Base-by-base conservation (phyloP, 2,888 invertebrate species). In the Schizaphis graminum region DNA sequence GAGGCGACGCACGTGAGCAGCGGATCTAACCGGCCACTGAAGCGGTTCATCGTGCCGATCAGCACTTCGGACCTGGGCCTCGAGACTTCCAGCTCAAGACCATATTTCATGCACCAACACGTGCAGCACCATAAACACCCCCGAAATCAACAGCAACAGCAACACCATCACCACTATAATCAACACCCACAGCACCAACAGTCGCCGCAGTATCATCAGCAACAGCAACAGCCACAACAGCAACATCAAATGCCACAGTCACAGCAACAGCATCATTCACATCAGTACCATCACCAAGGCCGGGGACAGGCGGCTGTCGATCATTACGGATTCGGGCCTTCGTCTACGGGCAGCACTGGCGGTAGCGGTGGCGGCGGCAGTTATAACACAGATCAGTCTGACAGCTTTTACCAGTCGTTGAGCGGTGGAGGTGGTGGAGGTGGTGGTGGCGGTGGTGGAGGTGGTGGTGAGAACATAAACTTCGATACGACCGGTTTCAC, bases 281-380 rank as follows among this genome's bases (percentile, higher is more conserved):
- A 85, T n/a, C 41, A 67, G 21, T 67, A 90, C 41, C 44, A 44
- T 0, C 67, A 41, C 10, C 89, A 56, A 16, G 57, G 26, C 16
- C 77, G 26, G 28, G 77, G 89, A 10, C 26, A 35, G 21, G 7
- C 53, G 8, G 94, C 21, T 10, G 41, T 47, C n/a, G 92, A 93
- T n/a, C 49, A 67, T 11, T 56, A 56, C 26, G 89, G 91, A 7
- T 94, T 91, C 26, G 94, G 91, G 1, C 61, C 89, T 35, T 89
- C 67, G 53, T 86, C 89, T 61, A 57, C 91, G 41, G 84, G 89
- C 41, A 28, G 86, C 24, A 92, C 87, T 1, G 93, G 90, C 26
- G 91, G 93, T 24, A 94, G 94, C 16, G 91, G 93, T 28, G 91
- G 84, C 10, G 94, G 94, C 21, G 94, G 94, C 11, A 91, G 93